Conservation (phyloP, 1,140 invertebrate species). For the Pararge aegeria region DNA sequence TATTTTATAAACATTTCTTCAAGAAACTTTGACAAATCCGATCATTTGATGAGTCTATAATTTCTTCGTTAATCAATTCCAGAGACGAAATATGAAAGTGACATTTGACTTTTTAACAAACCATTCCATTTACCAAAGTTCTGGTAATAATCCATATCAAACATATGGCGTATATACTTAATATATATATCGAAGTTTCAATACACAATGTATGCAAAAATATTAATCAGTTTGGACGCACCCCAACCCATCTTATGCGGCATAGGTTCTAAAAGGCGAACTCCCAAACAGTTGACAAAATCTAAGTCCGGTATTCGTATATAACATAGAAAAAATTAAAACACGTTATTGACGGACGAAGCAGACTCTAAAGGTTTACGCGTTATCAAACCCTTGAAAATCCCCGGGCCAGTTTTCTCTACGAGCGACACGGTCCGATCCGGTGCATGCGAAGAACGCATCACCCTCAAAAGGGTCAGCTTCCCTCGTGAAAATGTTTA, state of each 20-base stretch:
- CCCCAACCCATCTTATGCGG: not conserved
- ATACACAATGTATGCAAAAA: too few species aligned
- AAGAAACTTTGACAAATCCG: too few species aligned
- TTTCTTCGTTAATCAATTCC: too few species aligned
- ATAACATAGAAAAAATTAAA: not conserved
- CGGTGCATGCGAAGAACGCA: constrained; percentile 87
- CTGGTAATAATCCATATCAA: too few species aligned
- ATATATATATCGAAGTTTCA: too few species aligned
- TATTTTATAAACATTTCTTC: too few species aligned
- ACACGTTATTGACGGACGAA: constrained; percentile 7
- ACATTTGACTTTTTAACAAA: too few species aligned
- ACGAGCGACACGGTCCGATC: constrained; percentile 64
- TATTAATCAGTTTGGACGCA: not conserved
- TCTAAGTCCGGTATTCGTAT: not conserved
- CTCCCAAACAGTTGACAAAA: not conserved
- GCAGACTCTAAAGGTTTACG: constrained; percentile 38
- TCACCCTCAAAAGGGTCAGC: constrained; percentile 92
- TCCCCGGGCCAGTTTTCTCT: constrained; percentile 74
- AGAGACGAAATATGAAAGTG: too few species aligned
- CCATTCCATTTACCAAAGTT: too few species aligned
- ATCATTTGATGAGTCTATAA: too few species aligned
- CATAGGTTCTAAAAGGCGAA: too few species aligned
- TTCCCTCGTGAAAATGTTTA: constrained; percentile 90
- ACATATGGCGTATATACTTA: too few species aligned
- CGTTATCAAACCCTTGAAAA: constrained; percentile 67